Evolutionary conservation across 2,888 invertebrate genomes (phyloP), one percentile per base, ranked within the genome.

Genomic region (Dynastes grantii): DNA sequence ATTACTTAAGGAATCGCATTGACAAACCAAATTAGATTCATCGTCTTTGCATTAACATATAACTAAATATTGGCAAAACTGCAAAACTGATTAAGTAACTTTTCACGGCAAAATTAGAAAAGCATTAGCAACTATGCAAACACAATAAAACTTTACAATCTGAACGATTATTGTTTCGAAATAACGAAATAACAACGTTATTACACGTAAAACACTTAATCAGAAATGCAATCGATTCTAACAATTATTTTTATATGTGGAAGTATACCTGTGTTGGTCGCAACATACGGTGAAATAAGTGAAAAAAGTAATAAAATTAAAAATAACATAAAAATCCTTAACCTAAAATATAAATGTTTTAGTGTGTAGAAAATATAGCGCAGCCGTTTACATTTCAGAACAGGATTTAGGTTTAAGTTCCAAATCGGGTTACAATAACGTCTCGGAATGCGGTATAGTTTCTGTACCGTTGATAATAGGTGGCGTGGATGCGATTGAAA

Each of bases 381-480:
- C 85, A 70, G 81, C 86, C 2, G 88, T 89, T 6, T 87, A 86
- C 76, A 81, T 79, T 2, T 81, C 81, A 22, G 87, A 88, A 78
- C 81, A 80, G 1, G 81, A 85, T 64, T 88, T 89, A 2, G 85
- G 88, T 8, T 80, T 89, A 53, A 83, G 86, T 53, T 83, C 87
- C 40, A 82, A 80, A 11, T 79, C 82, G 0, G 80, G 81, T 13
- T 80, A 78, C n/a, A 84, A 85, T 73, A 80, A 73, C 11, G 85
- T 87, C 2, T 88, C 88, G 0, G 85, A 86, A 67, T 89, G 89
- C 80, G 87, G 85, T 29, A 87, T 88, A 58, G 83, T 87, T 2
- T 86, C 87, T 55, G 86, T 87, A 1, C 89, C 89, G 16, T 83
- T 89, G n/a, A 88, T 89, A 71, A 83, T 89, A 53, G 89, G 89